Conservation (phyloP, 2,797 vertebrate genomes). For the Galagoides demidoff region DNA sequence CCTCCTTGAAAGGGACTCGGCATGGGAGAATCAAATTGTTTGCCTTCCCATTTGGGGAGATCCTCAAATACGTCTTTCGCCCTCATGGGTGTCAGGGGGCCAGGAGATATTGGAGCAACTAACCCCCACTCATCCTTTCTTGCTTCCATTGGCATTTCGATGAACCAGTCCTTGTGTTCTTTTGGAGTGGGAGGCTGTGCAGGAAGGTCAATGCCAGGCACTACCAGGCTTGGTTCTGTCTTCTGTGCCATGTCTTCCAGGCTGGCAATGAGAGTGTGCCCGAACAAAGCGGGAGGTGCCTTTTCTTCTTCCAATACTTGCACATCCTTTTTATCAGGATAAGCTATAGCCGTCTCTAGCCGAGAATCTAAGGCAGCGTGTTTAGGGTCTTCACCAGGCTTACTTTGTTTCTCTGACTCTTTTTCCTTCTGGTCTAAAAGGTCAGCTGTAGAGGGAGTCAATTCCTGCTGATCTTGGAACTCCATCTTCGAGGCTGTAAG, state of each 20-base stretch:
- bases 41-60: constrained; percentile 79
- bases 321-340: constrained; percentile 78
- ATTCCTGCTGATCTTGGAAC: constrained; percentile 89
- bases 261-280: constrained; percentile 68
- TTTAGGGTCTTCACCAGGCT: constrained; percentile 90
- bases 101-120: constrained; percentile 77
- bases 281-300: constrained; percentile 72
- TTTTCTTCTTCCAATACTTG: constrained; percentile 82
- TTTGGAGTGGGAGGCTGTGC: constrained; percentile 76
- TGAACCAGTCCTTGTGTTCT: constrained; percentile 83
- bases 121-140: constrained; percentile 83
- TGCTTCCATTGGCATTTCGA: constrained; percentile 78
- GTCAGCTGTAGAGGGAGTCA: constrained; percentile 87
- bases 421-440: constrained; percentile 91
- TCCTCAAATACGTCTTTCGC: constrained; percentile 84
- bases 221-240: constrained; percentile 69
- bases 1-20: constrained; percentile 78
- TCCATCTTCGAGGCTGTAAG: constrained; percentile 99
- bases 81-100: constrained; percentile 74
- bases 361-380: constrained; percentile 90
- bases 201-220: constrained; percentile 71
- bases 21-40: constrained; percentile 81
- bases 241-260: constrained; percentile 73
- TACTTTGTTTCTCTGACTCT: constrained; percentile 89
- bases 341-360: constrained; percentile 87